phyloP scores from a whole-genome alignment of 53 echinoderm and acorn worm genomes.

The Zoroaster sp. region DNA sequence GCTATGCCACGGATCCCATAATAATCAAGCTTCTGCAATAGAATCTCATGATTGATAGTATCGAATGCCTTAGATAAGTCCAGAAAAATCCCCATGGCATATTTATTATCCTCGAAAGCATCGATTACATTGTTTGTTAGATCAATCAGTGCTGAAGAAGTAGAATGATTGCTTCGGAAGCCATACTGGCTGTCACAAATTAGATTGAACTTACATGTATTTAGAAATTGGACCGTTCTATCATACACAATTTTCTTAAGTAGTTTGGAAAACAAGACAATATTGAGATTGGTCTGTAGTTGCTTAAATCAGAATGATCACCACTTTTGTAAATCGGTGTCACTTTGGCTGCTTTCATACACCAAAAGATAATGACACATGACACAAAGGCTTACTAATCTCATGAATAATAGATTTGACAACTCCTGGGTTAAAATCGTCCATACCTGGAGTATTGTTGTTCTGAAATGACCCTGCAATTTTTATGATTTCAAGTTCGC shows the following conservation, averaged over 20 bases:
- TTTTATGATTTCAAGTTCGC: too few relatives aligned
- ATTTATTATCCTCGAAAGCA: slow-evolving; percentile 1
- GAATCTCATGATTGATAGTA: slow-evolving; percentile 34
- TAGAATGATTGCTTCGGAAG: neutral
- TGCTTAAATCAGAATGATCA: too few relatives aligned
- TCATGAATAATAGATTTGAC: too few relatives aligned
- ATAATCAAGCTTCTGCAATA: neutral
- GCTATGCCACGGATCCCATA: slow-evolving; percentile 30
- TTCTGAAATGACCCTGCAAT: neutral
- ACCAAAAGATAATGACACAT: too few relatives aligned
- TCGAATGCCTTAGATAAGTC: slow-evolving; percentile 27
- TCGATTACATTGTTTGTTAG: slow-evolving; percentile 9
- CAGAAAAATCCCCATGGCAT: slow-evolving; percentile 30
- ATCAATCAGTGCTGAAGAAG: slow-evolving; percentile 16
- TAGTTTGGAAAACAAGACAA: too few relatives aligned
- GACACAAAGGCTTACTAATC: too few relatives aligned
- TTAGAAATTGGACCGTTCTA: slow-evolving; percentile 8
- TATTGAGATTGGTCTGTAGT: too few relatives aligned
- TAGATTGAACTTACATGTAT: neutral
- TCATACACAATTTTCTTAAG: too few relatives aligned
- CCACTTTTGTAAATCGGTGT: too few relatives aligned
- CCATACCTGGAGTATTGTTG: slow-evolving; percentile 26
- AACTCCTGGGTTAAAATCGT: too few relatives aligned
- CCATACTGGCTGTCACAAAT: slow-evolving; percentile 39
- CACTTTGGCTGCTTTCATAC: too few relatives aligned